phyloP scores from a whole-genome alignment of 2,888 invertebrate genomes.

The Drosophila anomalata region DNA sequence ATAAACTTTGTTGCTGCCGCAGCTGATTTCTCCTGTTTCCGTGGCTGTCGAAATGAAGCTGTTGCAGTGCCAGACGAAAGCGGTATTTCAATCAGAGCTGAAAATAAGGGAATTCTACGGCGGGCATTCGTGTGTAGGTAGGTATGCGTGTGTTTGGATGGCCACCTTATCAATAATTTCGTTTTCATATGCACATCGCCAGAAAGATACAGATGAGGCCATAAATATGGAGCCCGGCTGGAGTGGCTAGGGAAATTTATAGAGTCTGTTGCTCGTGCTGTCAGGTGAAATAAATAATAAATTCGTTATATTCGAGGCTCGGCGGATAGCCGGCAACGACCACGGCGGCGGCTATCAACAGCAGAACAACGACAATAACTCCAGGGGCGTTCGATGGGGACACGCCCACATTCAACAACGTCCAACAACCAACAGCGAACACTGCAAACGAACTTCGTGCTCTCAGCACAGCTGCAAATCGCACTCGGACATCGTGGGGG shows the following conservation, averaged over 20 bases:
- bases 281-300: constrained; percentile 84
- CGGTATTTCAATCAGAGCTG: constrained; percentile 68
- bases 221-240: constrained; percentile 46
- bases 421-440: not conserved
- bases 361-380: constrained; percentile 40
- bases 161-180: constrained; percentile 76
- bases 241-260: constrained; percentile 80
- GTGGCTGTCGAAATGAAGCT: constrained; percentile 80
- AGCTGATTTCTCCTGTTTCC: constrained; percentile 48
- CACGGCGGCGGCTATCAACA: constrained; percentile 64
- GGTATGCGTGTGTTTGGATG: constrained; percentile 7
- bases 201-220: constrained; percentile 29
- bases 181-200: constrained; percentile 62
- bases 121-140: not conserved
- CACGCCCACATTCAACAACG: constrained; percentile 62
- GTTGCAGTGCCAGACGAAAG: constrained; percentile 60
- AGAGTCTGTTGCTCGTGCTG: constrained; percentile 82
- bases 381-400: constrained; percentile 67
- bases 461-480: constrained; percentile 54
- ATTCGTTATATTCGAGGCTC: constrained; percentile 79
- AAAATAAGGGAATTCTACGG: constrained; percentile 14
- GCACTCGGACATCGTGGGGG: constrained; percentile 34
- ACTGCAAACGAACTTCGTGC: constrained; percentile 24
- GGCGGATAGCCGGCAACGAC: constrained; percentile 23
- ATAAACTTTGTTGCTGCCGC: constrained; percentile 56